Evolutionary conservation across 2,797 vertebrate species (phyloP), one percentile per base, ranked within the genome.

Genomic region (Pogoniulus pusillus): DNA sequence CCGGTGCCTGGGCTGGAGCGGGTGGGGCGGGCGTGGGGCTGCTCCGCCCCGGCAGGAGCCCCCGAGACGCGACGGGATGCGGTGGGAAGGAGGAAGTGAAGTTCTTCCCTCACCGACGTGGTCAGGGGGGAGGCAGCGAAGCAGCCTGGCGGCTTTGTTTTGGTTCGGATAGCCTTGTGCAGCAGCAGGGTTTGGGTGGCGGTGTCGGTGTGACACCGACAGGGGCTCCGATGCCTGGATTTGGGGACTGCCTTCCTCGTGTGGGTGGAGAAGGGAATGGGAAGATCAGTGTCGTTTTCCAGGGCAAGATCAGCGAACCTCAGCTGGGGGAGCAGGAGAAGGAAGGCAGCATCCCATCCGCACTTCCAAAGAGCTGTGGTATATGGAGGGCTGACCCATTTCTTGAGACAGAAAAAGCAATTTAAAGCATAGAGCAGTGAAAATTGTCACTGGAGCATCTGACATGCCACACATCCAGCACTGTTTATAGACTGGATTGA

Each of bases 121-220:
- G 23, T 16, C 16, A 24, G 16, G 43, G 27, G n/a, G 2, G 2
- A 2, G 5, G 35, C 11, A 27, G 12, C 26, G 7, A 26, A 29
- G 26, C 14, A 29, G 51, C 8, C 26, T 29, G 14, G 51, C 26
- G 51, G 14, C 24, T 11, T 18, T 55, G 16, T 29, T 16, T 27
- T 4, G 18, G 23, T 20, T 15, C 27, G 2, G 14, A 11, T 29
- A 27, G 34, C 22, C 27, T 15, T 4, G 17, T 6, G 26, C 8
- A 16, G 59, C 24, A 22, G 69, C 8, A 10, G 47, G 12, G 20
- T 10, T 7, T 5, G 41, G 29, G 74, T 5, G 17, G 10, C 23
- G 53, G 17, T n/a, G n/a, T n/a, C n/a, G n/a, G n/a, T 2, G 70
- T 12, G 70, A 3, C 12, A 0, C 6, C 6, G n/a, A 3, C 4